Evolutionary conservation across 2,888 invertebrate genomes (phyloP).

Genomic region (Conomelus anceps): DNA sequence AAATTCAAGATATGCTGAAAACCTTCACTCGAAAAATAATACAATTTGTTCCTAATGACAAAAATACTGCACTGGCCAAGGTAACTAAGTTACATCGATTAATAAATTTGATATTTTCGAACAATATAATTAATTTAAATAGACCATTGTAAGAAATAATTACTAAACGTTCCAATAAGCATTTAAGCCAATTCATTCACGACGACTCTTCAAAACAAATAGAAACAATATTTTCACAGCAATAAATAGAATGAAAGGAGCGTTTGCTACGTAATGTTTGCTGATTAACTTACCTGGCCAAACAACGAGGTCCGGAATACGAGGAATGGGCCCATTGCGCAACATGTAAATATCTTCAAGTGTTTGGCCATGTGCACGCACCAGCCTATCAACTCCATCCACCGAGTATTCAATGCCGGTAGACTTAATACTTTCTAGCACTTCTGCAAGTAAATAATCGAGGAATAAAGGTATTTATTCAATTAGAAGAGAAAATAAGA

Average conservation of each 20-base stretch:
- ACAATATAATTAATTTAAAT: no score
- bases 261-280: not conserved
- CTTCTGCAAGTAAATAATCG: slow-evolving; percentile 40
- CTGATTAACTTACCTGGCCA: slow-evolving; percentile 67
- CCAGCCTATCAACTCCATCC: slow-evolving; percentile 75
- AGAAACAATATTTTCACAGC: not conserved
- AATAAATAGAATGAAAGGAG: not conserved
- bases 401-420: slow-evolving; percentile 55
- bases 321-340: slow-evolving; percentile 46
- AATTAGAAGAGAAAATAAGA: no score
- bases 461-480: not conserved
- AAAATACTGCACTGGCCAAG: no score
- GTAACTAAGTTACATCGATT: no score
- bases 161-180: no score
- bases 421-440: slow-evolving; percentile 52
- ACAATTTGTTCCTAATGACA: no score
- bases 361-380: slow-evolving; percentile 89
- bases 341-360: slow-evolving; percentile 79
- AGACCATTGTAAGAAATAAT: no score
- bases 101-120: no score
- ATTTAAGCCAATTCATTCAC: no score
- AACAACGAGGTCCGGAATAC: slow-evolving; percentile 88
- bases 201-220: not conserved
- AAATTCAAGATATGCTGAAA: no score
- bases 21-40: no score